Conservation (phyloP, 2,797 vertebrate species). For the Huso huso region DNA sequence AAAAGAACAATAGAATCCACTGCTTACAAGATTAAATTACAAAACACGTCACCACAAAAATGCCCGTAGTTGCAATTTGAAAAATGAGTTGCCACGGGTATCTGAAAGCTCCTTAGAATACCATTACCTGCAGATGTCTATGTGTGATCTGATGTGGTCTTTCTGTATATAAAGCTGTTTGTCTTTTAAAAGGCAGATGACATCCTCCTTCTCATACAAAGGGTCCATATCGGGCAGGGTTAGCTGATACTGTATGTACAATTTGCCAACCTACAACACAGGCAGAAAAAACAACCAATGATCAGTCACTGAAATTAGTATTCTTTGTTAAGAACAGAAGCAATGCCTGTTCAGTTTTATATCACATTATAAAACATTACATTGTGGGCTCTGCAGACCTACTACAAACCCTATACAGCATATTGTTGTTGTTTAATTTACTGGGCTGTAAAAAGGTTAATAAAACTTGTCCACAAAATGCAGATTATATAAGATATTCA, state of each 20-base stretch:
- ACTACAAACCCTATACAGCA: too few species aligned
- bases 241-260: slow-evolving; percentile 60
- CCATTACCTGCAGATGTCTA: slow-evolving; percentile 64
- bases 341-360: too few species aligned
- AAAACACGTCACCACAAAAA: neutral
- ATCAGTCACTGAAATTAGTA: too few species aligned
- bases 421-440: too few species aligned
- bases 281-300: neutral
- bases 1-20: too few species aligned
- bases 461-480: too few species aligned
- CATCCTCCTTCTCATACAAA: slow-evolving; percentile 48
- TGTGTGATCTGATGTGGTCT: slow-evolving; percentile 46
- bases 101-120: neutral
- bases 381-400: too few species aligned
- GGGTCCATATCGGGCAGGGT: slow-evolving; percentile 24
- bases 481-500: too few species aligned
- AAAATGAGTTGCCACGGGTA: neutral
- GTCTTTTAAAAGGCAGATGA: slow-evolving; percentile 60
- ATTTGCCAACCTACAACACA: slow-evolving; percentile 54
- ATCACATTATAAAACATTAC: too few species aligned
- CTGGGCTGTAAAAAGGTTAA: too few species aligned
- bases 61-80: neutral
- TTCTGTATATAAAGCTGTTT: slow-evolving; percentile 62
- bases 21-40: too few species aligned
- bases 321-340: too few species aligned